phyloP scores from a whole-genome alignment of 2,888 invertebrate species.

The Ornithoptera priamus region DNA sequence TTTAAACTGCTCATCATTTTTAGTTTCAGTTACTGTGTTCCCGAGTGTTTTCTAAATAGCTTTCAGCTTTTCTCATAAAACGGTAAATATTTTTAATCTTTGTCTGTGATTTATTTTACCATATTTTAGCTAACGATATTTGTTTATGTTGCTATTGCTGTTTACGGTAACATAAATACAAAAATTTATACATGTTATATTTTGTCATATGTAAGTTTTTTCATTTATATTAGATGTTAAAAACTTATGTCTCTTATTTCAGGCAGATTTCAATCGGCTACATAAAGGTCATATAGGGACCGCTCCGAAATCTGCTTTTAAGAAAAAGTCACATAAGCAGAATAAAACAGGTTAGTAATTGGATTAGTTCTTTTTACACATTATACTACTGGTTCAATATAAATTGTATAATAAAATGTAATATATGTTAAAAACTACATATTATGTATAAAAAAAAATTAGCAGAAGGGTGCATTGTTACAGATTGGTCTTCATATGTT shows the following conservation, averaged over 20 bases:
- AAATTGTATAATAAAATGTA: no score
- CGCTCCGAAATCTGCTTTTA: slow-evolving; percentile 80
- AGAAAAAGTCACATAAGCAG: slow-evolving; percentile 63
- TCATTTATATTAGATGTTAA: neutral
- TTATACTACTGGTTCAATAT: neutral
- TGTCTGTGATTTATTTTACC: slow-evolving; percentile 18
- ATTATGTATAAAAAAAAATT: no score
- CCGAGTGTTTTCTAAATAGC: slow-evolving; percentile 18
- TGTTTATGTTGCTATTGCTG: slow-evolving; percentile 21
- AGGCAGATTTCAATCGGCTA: slow-evolving; percentile 89
- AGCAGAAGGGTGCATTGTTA: slow-evolving; percentile 32
- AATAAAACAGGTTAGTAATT: slow-evolving; percentile 66
- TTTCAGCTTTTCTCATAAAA: slow-evolving; percentile 27
- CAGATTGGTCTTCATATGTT: slow-evolving; percentile 88
- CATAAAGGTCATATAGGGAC: slow-evolving; percentile 90
- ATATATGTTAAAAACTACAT: no score
- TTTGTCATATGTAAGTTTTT: neutral
- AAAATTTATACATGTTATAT: neutral
- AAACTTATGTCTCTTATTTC: slow-evolving; percentile 34
- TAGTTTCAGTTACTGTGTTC: slow-evolving; percentile 23
- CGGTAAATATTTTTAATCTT: slow-evolving; percentile 25
- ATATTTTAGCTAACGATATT: slow-evolving; percentile 31
- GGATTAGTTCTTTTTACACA: neutral
- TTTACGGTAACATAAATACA: neutral
- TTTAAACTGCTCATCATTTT: slow-evolving; percentile 10